Evolutionary conservation across 2,113 vertebrate species (phyloP).

Genomic region (Cervus canadensis): DNA sequence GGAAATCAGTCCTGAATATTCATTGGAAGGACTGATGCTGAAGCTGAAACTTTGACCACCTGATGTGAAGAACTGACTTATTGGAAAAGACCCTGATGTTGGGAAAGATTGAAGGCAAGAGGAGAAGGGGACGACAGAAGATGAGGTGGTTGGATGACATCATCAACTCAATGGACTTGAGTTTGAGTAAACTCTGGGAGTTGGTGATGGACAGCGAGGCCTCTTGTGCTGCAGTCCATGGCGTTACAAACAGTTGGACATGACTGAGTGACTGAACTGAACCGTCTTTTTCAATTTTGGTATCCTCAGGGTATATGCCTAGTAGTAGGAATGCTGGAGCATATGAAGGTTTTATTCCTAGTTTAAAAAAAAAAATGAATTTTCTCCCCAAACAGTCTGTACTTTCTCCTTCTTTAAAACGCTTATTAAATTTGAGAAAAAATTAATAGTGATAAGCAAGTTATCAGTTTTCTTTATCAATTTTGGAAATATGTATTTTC

Average conservation of each 20-base stretch:
- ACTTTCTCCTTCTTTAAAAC: not conserved
- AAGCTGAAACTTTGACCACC: not conserved
- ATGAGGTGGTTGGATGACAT: not conserved
- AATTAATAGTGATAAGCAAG: not conserved
- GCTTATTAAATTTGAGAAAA: not conserved
- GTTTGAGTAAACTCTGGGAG: not conserved
- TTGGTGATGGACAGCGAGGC: not conserved
- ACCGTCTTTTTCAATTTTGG: not conserved
- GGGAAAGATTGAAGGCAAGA: not conserved
- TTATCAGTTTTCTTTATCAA: not conserved
- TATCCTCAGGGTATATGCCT: not conserved
- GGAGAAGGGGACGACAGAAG: not conserved
- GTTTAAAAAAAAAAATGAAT: not conserved
- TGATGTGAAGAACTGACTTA: not conserved
- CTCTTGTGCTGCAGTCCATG: not conserved
- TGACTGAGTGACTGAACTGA: not conserved
- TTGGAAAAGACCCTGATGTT: not conserved
- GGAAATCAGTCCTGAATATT: not conserved
- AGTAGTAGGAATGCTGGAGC: not conserved
- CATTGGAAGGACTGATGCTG: not conserved
- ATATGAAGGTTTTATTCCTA: not conserved
- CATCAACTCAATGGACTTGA: not conserved
- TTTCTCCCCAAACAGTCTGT: not conserved
- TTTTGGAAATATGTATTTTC: not conserved
- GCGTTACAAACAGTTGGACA: not conserved